phyloP scores from a whole-genome alignment of 2,797 vertebrate species.

The Zalophus californianus region DNA sequence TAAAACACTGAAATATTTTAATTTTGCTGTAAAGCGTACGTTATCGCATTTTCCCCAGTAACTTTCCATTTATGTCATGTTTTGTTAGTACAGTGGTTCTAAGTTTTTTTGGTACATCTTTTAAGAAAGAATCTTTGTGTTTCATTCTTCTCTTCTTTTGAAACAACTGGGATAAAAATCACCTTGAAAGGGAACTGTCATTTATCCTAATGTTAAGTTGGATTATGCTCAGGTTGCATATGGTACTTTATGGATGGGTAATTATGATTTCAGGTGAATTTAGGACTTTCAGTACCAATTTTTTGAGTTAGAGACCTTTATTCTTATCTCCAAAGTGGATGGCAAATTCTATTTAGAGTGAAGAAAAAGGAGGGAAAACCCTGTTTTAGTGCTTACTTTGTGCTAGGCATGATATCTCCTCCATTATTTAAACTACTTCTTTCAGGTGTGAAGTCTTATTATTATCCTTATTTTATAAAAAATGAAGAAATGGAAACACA shows the following conservation, averaged over 20 bases:
- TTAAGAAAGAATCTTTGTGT: constrained; percentile 25
- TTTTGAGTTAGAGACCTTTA: constrained; percentile 77
- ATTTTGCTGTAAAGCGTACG: constrained; percentile 36
- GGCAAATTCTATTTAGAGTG: constrained; percentile 20
- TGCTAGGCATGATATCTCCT: background rate
- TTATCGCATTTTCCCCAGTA: constrained; percentile 39
- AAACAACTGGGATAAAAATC: constrained; percentile 61
- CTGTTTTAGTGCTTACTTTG: background rate
- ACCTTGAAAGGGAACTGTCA: constrained; percentile 70
- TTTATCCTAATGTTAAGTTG: constrained; percentile 74
- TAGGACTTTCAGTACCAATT: constrained; percentile 62
- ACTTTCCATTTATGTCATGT: constrained; percentile 46
- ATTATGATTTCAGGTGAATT: constrained; percentile 81
- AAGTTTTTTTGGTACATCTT: background rate
- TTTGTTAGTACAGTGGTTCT: constrained; percentile 47
- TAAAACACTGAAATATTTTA: constrained; percentile 14
- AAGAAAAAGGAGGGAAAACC: background rate
- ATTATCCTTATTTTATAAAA: constrained; percentile 28
- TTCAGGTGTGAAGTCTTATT: background rate
- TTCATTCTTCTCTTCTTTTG: constrained; percentile 53
- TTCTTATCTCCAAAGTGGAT: constrained; percentile 73
- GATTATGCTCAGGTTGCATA: constrained; percentile 67
- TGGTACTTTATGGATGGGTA: constrained; percentile 70
- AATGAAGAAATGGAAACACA: background rate
- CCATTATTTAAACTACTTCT: constrained; percentile 20